Conservation (phyloP, 2,113 vertebrate genomes). For the Corvus cornix region DNA sequence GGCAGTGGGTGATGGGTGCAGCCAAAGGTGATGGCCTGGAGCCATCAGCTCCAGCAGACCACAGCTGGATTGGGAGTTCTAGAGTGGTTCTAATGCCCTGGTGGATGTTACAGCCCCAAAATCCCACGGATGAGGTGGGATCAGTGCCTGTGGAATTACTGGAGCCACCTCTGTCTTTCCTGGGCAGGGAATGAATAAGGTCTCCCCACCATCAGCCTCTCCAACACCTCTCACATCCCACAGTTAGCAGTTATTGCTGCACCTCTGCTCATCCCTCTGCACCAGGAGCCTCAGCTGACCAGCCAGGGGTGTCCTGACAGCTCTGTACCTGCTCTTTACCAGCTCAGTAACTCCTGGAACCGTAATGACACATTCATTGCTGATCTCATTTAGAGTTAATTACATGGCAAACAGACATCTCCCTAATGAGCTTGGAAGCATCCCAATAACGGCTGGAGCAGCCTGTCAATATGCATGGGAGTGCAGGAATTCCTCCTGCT, state of each 20-base stretch:
- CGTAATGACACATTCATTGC: neutral
- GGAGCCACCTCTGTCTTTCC: neutral
- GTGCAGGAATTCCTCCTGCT: neutral
- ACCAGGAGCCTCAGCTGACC: accelerated
- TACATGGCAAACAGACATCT: neutral
- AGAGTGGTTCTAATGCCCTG: neutral
- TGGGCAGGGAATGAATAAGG: neutral
- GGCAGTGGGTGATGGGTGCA: neutral
- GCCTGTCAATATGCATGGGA: neutral
- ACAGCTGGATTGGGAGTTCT: neutral
- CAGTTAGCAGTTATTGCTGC: neutral
- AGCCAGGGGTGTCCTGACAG: neutral
- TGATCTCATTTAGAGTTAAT: slow-evolving; percentile 8
- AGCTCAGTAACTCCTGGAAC: neutral
- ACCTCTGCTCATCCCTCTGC: neutral
- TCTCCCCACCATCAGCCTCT: neutral
- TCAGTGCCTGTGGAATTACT: neutral
- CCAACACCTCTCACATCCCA: accelerated
- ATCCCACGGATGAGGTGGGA: no score
- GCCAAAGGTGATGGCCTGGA: neutral
- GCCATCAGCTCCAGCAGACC: neutral
- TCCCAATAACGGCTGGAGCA: neutral
- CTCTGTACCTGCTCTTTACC: neutral
- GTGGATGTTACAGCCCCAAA: neutral
- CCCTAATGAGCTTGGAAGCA: neutral